A percentile compares a stretch with the other conserved stretches of the same genome.
Conservation (phyloP, 2,113 vertebrate genomes). For the Parotia lawesii region DNA sequence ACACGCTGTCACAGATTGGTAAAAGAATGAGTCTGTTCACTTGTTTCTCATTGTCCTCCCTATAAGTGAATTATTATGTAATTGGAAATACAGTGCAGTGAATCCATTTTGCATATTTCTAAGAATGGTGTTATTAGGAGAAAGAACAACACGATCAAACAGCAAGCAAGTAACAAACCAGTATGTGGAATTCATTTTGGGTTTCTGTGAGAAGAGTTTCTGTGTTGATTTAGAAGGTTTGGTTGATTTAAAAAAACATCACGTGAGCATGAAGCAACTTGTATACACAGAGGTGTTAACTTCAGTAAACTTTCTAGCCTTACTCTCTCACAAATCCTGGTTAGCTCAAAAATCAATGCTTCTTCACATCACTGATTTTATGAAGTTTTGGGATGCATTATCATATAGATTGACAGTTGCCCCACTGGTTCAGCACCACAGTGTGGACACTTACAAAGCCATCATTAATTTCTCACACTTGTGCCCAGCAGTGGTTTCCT, state of each 20-base stretch:
- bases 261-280: conserved; percentile 2
- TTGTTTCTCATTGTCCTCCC: background rate
- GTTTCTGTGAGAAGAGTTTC: background rate
- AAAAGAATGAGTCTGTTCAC: background rate
- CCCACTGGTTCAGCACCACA: conserved; percentile 70
- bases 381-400: conserved; percentile 80
- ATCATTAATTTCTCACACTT: conserved; percentile 77
- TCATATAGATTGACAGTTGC: conserved; percentile 81
- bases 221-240: background rate
- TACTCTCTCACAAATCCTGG: conserved; percentile 51
- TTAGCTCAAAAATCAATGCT: conserved; percentile 75
- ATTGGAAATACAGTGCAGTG: background rate
- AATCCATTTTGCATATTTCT: background rate
- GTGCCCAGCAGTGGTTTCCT: conserved; percentile 67
- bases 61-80: background rate
- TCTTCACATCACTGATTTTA: conserved; percentile 75
- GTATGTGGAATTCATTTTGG: background rate
- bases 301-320: conserved; percentile 58
- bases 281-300: conserved; percentile 52
- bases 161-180: background rate
- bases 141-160: background rate
- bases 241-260: background rate
- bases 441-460: conserved; percentile 71
- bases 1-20: background rate
- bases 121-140: background rate